Evolutionary conservation across 2,797 vertebrate genomes (phyloP), one percentile per base, ranked within the genome.

Genomic region (Sternarchorhynchus goeldii): DNA sequence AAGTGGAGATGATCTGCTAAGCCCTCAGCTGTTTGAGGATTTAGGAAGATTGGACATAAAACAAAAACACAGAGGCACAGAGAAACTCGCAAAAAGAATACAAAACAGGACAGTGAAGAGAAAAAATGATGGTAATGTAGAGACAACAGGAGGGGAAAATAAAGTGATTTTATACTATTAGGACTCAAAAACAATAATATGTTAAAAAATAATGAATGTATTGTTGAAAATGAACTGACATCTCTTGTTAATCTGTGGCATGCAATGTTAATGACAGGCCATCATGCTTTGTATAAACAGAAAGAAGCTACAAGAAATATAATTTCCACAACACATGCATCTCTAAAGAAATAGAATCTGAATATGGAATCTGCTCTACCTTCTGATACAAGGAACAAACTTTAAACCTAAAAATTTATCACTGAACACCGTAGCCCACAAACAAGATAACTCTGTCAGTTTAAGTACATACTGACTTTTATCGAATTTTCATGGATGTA

Each of bases 1-100:
- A 87, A 82, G 85, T 73, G 82, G 70, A 76, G 32, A 89, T 80
- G 85, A 85, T 83, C 83, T 83, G 74, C 87, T 84, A 75, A 89
- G 85, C 86, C 85, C 83, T 82, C 85, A 58, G 68, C 53, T 71
- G 55, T 53, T 4, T 66, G 83, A 87, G 85, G 86, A 90, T 87
- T 87, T 83, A 76, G 18, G 75, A 73, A 60, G 53, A 81, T 69
- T 85, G 80, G 62, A 86, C 31, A 62, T 39, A 20, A 75, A 75
- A 55, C 8, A 85, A 62, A 82, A 77, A 72, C 53, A 70, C 16
- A 78, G 56, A 76, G 12, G 41, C 75, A 67, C 57, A 82, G 29
- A 34, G 53, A 65, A 14, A 32, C 58, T 29, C 60, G 62, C 50
- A 21, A 16, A 76, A 29, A 79, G 14, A 66, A 56, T 6, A 62